phyloP scores from a whole-genome alignment of 2,113 vertebrate genomes.

The Pluvialis apricaria region DNA sequence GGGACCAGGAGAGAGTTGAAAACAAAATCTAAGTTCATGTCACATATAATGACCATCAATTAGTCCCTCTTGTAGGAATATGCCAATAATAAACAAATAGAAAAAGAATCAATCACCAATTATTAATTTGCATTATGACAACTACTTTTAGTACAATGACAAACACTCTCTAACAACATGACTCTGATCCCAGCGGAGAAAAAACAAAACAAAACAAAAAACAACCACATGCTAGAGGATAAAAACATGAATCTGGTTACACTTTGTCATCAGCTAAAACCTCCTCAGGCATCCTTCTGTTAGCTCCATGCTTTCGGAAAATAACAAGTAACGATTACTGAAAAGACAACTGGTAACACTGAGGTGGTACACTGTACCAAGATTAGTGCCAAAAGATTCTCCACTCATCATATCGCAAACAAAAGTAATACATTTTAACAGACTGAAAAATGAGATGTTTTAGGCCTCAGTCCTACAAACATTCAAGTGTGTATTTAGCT shows the following conservation, averaged over 20 bases:
- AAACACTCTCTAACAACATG: not conserved
- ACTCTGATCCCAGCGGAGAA: fast-evolving
- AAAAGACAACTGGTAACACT: not conserved
- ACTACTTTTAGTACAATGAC: not conserved
- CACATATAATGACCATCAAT: not conserved
- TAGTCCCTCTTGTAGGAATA: not conserved
- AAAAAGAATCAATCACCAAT: not conserved
- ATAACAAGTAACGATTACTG: not conserved
- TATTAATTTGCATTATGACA: not conserved
- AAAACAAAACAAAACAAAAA: no score
- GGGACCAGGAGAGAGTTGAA: not conserved
- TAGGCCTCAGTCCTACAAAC: not conserved
- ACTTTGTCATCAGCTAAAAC: not conserved
- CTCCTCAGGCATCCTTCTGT: not conserved
- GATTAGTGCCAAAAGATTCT: not conserved
- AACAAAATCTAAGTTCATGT: not conserved
- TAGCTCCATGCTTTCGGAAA: not conserved
- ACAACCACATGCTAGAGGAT: not conserved
- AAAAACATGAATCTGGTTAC: not conserved
- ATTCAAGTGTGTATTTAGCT: not conserved
- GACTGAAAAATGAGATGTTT: not conserved
- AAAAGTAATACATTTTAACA: not conserved
- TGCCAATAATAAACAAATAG: not conserved
- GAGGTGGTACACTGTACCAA: not conserved
- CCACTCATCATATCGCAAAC: not conserved